Percentiles rank a stretch among this genome's conserved stretches.
These are phyloP conservation scores for Tinamus major DNA, from an alignment of 2,797 vertebrate species.

Conservation along the genomic window DNA sequence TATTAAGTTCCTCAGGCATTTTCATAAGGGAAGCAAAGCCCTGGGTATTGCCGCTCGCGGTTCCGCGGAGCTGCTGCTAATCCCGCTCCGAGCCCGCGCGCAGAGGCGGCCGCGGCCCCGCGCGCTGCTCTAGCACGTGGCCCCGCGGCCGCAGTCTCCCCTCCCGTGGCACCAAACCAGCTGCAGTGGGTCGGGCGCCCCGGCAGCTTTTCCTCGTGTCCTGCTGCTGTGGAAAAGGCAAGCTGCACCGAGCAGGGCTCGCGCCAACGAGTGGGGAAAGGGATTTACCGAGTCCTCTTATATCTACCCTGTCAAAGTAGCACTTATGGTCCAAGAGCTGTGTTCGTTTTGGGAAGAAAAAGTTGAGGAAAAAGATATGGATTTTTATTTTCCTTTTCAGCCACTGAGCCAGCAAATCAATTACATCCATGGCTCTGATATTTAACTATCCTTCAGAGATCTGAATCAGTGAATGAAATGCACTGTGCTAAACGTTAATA, in stretches of 20 bases:
- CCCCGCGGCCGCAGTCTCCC: not conserved
- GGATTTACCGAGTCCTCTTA: not conserved
- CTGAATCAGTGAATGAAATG: not conserved
- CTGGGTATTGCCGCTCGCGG: not conserved
- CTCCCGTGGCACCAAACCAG: accelerated
- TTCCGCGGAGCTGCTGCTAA: not conserved
- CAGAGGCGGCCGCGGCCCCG: too few relatives aligned
- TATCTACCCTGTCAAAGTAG: not conserved
- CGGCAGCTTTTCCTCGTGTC: accelerated
- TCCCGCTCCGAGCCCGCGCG: not conserved
- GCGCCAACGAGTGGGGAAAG: not conserved
- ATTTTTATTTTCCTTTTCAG: not conserved
- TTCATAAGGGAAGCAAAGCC: not conserved
- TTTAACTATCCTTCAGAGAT: not conserved
- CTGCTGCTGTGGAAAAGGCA: not conserved
- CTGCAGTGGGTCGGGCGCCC: accelerated
- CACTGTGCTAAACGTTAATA: not conserved
- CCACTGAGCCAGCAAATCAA: not conserved
- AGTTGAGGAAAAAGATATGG: not conserved
- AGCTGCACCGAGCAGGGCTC: not conserved
- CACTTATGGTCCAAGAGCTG: not conserved
- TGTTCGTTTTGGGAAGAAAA: not conserved
- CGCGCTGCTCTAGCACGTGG: too few relatives aligned
- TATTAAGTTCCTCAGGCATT: not conserved
- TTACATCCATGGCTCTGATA: not conserved